Base-by-base conservation (phyloP, 2,797 vertebrate species). In the Anisognathus igniventris region DNA sequence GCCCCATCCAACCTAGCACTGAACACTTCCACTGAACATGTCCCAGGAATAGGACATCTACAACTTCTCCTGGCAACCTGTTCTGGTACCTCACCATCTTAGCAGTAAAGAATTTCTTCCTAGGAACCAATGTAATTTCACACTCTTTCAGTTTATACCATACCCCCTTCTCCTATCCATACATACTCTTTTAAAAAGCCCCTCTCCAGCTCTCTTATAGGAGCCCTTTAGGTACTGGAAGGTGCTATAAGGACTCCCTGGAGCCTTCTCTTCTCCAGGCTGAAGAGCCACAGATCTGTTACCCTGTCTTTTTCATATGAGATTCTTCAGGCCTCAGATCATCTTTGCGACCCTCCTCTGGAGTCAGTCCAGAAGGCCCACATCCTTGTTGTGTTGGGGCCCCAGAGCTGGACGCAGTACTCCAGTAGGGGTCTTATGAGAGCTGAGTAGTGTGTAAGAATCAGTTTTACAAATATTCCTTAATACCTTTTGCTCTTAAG, bases 401-500 rank as follows among this genome's bases (percentile, higher is more conserved):
- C 11, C 10, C 24, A 39, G 62, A 45, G 16, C 33, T 40, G 25
- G 14, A n/a, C 0, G 0, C 8, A 44, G 10, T 66, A 40, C 14
- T 10, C 10, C 39, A 33, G 47, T 4, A 14, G 7, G 19, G n/a
- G 4, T 51, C 10, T n/a, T 28, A 24, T 0, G 1, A 53, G 16
- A 33, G 16, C 9, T 20, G 47, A 21, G 16, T 30, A 33, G 7
- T 21, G 9, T 45, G 28, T n/a, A 15, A 75, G 15, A 75, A 45
- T 39, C 10, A 16, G 19, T 42, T 51, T 78, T 71, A 20, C 4
- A 42, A 42, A 7, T 27, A 53, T 65, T 64, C 3, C 5, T 60
- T 7, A 6, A 30, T 33, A 27, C 3, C 50, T 66, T 48, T 21
- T 51, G 7, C 33, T 44, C 3, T 65, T 30, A 37, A 56, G 15